Evolutionary conservation across 2,113 vertebrate species (phyloP).

Genomic region (Calyptomena viridis): DNA sequence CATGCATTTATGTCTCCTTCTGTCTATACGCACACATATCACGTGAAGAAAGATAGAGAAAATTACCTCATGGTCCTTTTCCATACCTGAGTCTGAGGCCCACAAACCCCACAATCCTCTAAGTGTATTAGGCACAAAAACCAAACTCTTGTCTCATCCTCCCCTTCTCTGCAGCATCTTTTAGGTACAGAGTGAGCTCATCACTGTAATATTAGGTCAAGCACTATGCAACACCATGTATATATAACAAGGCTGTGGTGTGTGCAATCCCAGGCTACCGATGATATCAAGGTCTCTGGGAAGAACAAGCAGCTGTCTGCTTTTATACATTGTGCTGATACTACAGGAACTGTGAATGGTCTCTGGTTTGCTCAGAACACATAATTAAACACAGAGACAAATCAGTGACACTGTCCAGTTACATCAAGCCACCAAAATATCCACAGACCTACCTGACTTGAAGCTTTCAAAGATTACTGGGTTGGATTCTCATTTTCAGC

Average conservation of each 20-base stretch:
- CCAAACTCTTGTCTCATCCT: background rate
- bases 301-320: conserved; percentile 46
- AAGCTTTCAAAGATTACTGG: background rate
- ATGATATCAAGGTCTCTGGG: conserved; percentile 48
- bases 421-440: background rate
- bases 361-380: conserved; percentile 16
- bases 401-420: conserved; percentile 5
- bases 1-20: background rate
- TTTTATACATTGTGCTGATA: conserved; percentile 39
- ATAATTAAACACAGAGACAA: conserved; percentile 3
- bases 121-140: background rate
- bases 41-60: background rate
- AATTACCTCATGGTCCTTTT: background rate
- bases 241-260: conserved; percentile 8
- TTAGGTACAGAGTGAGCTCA: conserved; percentile 33
- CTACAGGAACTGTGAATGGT: conserved; percentile 16
- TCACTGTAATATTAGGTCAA: conserved; percentile 24
- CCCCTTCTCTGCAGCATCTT: background rate
- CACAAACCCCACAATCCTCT: background rate
- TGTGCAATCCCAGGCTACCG: conserved; percentile 31
- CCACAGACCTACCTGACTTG: background rate
- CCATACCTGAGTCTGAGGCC: background rate
- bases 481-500: background rate
- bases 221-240: background rate
- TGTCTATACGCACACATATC: background rate